phyloP scores from a whole-genome alignment of 2,113 vertebrate species.

The Percopsis transmontana region DNA sequence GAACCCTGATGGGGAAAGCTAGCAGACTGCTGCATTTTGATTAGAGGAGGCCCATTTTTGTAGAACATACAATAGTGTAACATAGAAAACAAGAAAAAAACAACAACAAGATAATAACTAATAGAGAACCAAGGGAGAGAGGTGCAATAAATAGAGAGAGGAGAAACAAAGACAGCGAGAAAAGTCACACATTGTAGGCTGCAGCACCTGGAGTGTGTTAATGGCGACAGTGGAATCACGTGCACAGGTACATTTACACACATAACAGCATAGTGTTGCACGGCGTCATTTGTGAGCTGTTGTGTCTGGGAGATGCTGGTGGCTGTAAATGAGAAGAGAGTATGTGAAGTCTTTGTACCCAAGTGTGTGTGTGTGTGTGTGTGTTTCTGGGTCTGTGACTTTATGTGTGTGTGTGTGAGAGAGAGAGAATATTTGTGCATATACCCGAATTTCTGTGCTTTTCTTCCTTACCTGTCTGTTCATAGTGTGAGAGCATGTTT shows the following conservation, averaged over 20 bases:
- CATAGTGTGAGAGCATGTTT: no score
- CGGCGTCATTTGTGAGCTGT: conserved; percentile 43
- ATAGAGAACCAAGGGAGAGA: no score
- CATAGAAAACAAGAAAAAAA: neutral
- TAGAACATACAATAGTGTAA: neutral
- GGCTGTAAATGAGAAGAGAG: conserved; percentile 38
- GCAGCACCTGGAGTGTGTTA: neutral
- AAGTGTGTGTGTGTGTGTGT: conserved; percentile 10
- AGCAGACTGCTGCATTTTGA: no score
- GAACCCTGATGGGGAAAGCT: no score
- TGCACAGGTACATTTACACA: conserved; percentile 4
- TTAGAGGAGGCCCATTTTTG: no score
- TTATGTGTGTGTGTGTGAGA: conserved; percentile 1
- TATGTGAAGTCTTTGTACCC: neutral
- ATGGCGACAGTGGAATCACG: conserved; percentile 27
- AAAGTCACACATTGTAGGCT: neutral
- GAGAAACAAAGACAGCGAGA: neutral
- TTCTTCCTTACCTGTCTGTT: no score
- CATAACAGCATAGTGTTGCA: conserved; percentile 7
- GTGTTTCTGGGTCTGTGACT: neutral
- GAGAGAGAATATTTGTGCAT: neutral
- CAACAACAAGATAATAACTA: no score
- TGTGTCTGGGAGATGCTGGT: conserved; percentile 30
- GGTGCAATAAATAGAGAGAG: conserved; percentile 2
- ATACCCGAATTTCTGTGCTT: no score